Evolutionary conservation across 2,888 invertebrate genomes (phyloP).

Genomic region (Epinotia ramella): DNA sequence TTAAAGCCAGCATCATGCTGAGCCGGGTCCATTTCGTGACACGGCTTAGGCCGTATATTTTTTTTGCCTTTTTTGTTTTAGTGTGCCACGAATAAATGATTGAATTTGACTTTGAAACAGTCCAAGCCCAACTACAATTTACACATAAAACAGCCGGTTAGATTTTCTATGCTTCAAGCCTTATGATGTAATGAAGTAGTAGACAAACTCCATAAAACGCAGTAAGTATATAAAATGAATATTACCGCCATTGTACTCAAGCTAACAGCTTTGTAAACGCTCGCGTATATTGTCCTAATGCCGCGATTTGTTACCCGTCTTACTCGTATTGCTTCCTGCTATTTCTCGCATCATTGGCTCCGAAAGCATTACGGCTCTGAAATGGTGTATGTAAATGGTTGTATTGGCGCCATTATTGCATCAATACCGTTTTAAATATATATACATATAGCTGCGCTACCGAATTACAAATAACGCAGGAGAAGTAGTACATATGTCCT

Average conservation of each 20-base stretch:
- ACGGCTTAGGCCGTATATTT: no score
- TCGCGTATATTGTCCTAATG: slow-evolving; percentile 26
- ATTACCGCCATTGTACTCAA: neutral
- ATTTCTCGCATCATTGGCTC: slow-evolving; percentile 30
- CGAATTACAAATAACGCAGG: no score
- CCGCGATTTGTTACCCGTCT: slow-evolving; percentile 25
- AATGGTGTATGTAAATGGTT: slow-evolving; percentile 3
- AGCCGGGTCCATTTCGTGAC: no score
- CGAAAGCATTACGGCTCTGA: slow-evolving; percentile 15
- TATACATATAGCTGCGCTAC: no score
- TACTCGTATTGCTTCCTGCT: slow-evolving; percentile 18
- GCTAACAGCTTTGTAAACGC: slow-evolving; percentile 12
- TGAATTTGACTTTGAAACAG: no score
- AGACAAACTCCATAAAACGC: neutral
- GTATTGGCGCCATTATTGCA: neutral
- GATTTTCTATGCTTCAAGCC: neutral
- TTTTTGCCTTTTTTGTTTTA: no score
- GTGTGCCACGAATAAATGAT: no score
- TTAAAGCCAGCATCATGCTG: no score
- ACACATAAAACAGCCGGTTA: neutral
- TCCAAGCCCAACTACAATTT: neutral
- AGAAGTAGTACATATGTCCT: no score
- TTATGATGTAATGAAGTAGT: neutral
- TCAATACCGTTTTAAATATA: neutral
- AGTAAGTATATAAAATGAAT: slow-evolving; percentile 12